A percentile compares a stretch with the other conserved stretches of the same genome.
Conservation (phyloP, 2,113 vertebrate species). For the Fulica atra region DNA sequence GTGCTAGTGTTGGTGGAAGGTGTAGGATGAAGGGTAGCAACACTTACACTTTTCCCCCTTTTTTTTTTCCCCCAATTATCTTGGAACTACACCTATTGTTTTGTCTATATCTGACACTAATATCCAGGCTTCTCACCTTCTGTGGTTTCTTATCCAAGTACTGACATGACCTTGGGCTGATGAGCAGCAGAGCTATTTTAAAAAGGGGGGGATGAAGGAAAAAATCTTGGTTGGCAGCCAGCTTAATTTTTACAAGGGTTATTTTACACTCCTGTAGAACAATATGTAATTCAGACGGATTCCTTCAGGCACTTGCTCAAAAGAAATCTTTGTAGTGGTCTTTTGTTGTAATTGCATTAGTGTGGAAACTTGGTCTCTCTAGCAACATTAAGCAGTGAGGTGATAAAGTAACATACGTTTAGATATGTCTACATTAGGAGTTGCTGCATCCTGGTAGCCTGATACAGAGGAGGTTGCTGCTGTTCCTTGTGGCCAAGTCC, state of each 20-base stretch:
- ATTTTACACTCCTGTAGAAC: conserved; percentile 31
- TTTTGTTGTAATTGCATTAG: background rate
- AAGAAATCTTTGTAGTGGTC: conserved; percentile 17
- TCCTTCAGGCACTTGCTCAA: conserved; percentile 17
- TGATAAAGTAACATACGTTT: background rate
- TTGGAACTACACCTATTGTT: background rate
- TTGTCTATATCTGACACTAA: background rate
- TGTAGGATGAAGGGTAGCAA: background rate
- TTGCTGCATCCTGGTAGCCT: background rate
- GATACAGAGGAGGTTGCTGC: background rate
- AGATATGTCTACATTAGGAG: background rate
- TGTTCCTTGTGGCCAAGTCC: background rate
- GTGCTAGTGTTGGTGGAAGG: background rate
- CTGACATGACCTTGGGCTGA: background rate
- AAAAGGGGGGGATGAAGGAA: background rate
- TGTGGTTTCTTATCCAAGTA: conserved; percentile 2
- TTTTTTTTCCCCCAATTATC: background rate
- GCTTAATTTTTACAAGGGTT: background rate
- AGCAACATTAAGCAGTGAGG: background rate
- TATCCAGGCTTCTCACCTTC: background rate
- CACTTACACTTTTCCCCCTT: background rate
- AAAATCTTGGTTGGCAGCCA: background rate
- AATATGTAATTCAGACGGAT: conserved; percentile 25
- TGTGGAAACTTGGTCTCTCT: background rate
- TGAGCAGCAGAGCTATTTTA: background rate